These are phyloP conservation scores for Limnodromus scolopaceus DNA, from an alignment of 2,797 vertebrate species.

Conservation along the genomic window DNA sequence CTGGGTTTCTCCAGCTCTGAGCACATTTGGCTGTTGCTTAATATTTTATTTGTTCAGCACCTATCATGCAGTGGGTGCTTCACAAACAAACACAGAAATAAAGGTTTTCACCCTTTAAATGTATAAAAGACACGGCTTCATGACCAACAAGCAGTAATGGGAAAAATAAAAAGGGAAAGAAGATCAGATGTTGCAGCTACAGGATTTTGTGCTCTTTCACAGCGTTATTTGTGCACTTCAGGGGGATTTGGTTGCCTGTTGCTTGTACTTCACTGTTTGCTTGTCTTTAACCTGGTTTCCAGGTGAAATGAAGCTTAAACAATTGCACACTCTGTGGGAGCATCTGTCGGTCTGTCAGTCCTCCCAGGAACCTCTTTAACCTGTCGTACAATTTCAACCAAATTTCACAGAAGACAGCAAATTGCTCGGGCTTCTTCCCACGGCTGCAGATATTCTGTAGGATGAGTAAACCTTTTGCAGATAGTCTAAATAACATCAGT, in stretches of 20 bases:
- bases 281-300: conserved; percentile 3
- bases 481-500: not conserved
- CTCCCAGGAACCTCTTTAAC: conserved; percentile 2
- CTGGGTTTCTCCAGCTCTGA: not conserved
- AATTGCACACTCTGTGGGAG: not conserved
- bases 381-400: not conserved
- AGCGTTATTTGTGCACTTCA: not conserved
- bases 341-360: conserved; percentile 10
- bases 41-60: not conserved
- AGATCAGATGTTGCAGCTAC: not conserved
- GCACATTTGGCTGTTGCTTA: not conserved
- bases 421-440: not conserved
- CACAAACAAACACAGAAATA: not conserved
- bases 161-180: not conserved
- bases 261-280: not conserved
- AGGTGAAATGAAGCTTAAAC: conserved; percentile 24
- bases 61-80: not conserved
- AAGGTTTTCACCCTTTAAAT: not conserved
- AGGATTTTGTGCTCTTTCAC: not conserved
- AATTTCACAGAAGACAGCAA: not conserved
- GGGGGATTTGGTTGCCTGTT: not conserved
- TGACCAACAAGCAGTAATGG: not conserved
- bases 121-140: not conserved
- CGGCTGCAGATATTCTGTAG: not conserved
- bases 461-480: not conserved